phyloP scores from a whole-genome alignment of 2,113 vertebrate genomes.

The Elachura formosa region DNA sequence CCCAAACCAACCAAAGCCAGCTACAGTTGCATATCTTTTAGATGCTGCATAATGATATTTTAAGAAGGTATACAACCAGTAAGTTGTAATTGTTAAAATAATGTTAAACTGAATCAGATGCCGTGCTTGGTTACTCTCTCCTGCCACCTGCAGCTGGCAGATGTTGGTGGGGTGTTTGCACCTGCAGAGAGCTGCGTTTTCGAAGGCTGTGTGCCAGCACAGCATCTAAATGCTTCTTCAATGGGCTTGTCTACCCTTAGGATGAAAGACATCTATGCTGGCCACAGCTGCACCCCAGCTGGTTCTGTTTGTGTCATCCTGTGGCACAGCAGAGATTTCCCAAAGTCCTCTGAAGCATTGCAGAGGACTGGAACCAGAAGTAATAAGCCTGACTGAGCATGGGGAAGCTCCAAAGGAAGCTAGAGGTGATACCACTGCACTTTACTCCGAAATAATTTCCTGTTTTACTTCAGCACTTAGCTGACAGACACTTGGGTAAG shows the following conservation, averaged over 20 bases:
- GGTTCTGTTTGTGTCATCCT: neutral
- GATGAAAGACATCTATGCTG: neutral
- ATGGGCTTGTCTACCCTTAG: neutral
- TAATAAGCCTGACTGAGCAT: neutral
- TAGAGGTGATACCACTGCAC: neutral
- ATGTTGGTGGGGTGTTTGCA: neutral
- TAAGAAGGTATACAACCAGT: neutral
- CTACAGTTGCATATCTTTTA: neutral
- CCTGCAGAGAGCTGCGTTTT: neutral
- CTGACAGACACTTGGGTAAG: neutral
- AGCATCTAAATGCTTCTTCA: neutral
- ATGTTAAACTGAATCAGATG: neutral
- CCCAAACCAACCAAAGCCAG: neutral
- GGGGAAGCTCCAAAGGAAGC: neutral
- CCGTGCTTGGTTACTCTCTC: neutral
- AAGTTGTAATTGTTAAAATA: neutral
- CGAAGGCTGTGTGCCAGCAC: neutral
- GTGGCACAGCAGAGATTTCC: neutral
- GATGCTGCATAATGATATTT: neutral
- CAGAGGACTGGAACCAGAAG: neutral
- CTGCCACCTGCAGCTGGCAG: neutral
- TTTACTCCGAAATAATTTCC: neutral
- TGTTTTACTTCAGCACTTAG: neutral
- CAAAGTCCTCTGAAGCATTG: neutral
- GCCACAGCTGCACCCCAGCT: neutral